Base-by-base conservation (phyloP, 2,888 invertebrate genomes). In the Pomacea canaliculata region DNA sequence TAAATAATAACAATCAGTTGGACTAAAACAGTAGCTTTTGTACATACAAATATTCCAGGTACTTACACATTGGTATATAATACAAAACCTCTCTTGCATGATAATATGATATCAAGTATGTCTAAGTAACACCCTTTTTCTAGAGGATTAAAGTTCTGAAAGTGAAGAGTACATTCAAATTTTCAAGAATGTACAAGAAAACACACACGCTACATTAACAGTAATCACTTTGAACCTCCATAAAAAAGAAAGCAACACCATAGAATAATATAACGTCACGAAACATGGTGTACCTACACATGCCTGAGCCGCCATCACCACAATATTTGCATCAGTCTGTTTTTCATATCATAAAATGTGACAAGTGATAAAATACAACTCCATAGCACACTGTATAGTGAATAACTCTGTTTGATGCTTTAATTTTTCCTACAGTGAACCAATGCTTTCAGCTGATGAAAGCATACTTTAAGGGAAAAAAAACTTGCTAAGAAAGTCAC, bases 21-120 rank as follows among this genome's bases (percentile, higher is more conserved):
- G 74, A 74, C 74, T 74, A 74, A 74, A 73, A 74, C 69, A 69
- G 73, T 63, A 73, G 49, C 49, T 59, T 66, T 65, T 72, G 63
- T 71, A 60, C 60, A 65, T 63, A 63, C 63, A 63, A 63, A 63
- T 63, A 27, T 7, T 63, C 63, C 65, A 72, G 49, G 73, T 73
- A 73, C 74, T 69, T 74, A 60, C 74, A 74, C 46, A 68, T 73
- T 37, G 66, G 65, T 56, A 69, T 74, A 74, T 74, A 69, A 69
- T 69, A 74, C 69, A 74, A 68, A 74, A 69, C 69, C 68, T 69
- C 69, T 69, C 69, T 74, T 74, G 74, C 74, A 74, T 74, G 74
- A 74, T 62, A 68, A 74, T 69, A 68, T 74, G 63, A 60, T 60
- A 73, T 68, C 62, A 68, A 19, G 59, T 74, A 74, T 67, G 68